A percentile compares a stretch with the other conserved stretches of the same genome.
phyloP scores from a whole-genome alignment of 2,113 vertebrate species.

The Zingel zingel region DNA sequence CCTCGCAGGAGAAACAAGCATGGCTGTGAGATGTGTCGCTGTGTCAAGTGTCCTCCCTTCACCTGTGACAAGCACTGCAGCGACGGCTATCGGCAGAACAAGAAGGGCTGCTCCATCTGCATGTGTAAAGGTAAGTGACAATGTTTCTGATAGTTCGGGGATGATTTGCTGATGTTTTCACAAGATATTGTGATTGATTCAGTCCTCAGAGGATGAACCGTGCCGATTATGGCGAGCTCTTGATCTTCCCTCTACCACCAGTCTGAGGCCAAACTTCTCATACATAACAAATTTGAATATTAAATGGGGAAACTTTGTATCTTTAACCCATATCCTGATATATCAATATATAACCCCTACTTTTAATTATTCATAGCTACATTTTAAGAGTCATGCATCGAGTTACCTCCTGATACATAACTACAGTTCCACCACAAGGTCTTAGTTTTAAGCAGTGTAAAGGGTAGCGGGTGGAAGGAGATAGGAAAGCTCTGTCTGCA shows the following conservation, averaged over 20 bases:
- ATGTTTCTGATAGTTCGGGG: background rate
- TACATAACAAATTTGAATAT: background rate
- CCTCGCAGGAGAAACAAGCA: slow-evolving; percentile 86
- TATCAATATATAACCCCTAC: background rate
- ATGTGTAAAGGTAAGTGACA: slow-evolving; percentile 82
- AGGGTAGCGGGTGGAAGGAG: background rate
- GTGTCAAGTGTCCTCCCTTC: slow-evolving; percentile 86
- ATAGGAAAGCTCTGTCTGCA: slow-evolving; percentile 9
- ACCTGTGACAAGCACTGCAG: slow-evolving; percentile 86
- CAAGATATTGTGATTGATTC: background rate
- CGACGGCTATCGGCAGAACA: slow-evolving; percentile 83
- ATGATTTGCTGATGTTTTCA: background rate
- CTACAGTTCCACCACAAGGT: slow-evolving; percentile 10
- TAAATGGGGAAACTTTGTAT: background rate
- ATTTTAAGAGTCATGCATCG: background rate
- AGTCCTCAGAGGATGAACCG: background rate
- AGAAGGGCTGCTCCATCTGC: slow-evolving; percentile 86
- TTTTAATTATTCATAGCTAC: background rate
- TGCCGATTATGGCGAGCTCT: background rate
- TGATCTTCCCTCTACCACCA: background rate
- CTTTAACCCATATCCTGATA: background rate
- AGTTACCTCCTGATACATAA: background rate
- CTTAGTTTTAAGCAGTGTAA: background rate
- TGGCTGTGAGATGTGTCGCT: slow-evolving; percentile 89
- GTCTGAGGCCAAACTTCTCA: background rate